Evolutionary conservation across 2,888 invertebrate genomes (phyloP).

Genomic region (Agrochola litura): DNA sequence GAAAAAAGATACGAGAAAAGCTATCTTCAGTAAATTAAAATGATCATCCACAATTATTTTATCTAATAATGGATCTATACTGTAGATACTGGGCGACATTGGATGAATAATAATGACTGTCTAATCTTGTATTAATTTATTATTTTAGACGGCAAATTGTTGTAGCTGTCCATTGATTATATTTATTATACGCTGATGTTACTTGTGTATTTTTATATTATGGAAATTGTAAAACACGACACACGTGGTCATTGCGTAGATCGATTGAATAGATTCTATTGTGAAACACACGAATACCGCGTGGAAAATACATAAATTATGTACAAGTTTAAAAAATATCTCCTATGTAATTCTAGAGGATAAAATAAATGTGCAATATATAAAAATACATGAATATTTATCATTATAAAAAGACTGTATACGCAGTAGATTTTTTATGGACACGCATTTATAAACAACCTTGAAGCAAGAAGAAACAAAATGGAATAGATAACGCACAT

Average conservation of each 20-base stretch:
- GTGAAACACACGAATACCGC: conserved; percentile 13
- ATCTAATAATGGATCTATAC: conserved; percentile 45
- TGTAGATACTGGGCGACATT: conserved; percentile 44
- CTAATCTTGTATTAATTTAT: conserved; percentile 40
- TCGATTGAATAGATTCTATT: conserved; percentile 26
- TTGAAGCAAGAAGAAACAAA: conserved; percentile 7
- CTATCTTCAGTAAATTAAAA: conserved; percentile 60
- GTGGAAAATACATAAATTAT: conserved; percentile 23
- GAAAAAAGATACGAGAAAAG: conserved; percentile 66
- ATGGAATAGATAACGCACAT: neutral
- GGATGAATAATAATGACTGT: conserved; percentile 44
- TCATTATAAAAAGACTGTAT: neutral
- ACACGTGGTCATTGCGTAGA: conserved; percentile 17
- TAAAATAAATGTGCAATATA: neutral
- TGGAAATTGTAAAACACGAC: conserved; percentile 13
- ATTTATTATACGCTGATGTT: conserved; percentile 32
- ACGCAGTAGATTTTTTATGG: neutral
- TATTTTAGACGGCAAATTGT: conserved; percentile 32
- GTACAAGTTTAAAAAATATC: conserved; percentile 20
- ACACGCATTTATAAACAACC: conserved; percentile 1
- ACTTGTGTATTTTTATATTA: conserved; percentile 12
- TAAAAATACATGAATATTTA: conserved; percentile 21
- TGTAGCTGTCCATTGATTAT: conserved; percentile 15
- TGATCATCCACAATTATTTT: conserved; percentile 48
- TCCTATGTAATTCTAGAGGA: neutral